phyloP scores from a whole-genome alignment of 2,888 invertebrate genomes.

The Leptinotarsa haldemani region DNA sequence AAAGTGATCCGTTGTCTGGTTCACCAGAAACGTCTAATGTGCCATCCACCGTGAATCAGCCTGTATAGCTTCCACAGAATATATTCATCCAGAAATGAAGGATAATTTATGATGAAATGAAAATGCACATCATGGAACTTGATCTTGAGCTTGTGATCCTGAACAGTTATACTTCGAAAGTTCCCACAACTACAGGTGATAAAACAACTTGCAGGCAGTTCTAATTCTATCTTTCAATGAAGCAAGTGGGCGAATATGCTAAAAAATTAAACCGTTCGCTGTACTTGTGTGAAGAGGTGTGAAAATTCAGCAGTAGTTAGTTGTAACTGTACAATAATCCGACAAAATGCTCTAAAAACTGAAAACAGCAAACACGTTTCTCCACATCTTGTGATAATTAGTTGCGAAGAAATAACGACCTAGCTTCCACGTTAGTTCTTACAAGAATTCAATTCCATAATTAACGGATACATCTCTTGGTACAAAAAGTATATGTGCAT shows the following conservation, averaged over 20 bases:
- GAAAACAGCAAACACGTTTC: slow-evolving; percentile 34
- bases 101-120: neutral
- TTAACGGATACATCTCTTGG: slow-evolving; percentile 13
- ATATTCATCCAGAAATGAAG: neutral
- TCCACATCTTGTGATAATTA: slow-evolving; percentile 37
- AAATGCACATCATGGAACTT: neutral
- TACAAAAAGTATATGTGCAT: neutral
- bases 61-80: neutral
- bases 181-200: neutral
- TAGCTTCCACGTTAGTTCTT: slow-evolving; percentile 23
- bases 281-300: slow-evolving; percentile 6
- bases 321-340: slow-evolving; percentile 29
- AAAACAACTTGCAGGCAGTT: neutral
- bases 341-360: slow-evolving; percentile 29
- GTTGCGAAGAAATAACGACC: slow-evolving; percentile 36
- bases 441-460: slow-evolving; percentile 18
- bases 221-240: neutral
- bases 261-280: slow-evolving; percentile 5
- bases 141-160: neutral
- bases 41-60: too few species aligned
- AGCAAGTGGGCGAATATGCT: neutral
- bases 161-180: neutral
- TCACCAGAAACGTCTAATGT: too few species aligned
- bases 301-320: slow-evolving; percentile 27
- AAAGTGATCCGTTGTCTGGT: too few species aligned